Conservation (phyloP, 2,888 invertebrate species). For the Cistogaster globosa region DNA sequence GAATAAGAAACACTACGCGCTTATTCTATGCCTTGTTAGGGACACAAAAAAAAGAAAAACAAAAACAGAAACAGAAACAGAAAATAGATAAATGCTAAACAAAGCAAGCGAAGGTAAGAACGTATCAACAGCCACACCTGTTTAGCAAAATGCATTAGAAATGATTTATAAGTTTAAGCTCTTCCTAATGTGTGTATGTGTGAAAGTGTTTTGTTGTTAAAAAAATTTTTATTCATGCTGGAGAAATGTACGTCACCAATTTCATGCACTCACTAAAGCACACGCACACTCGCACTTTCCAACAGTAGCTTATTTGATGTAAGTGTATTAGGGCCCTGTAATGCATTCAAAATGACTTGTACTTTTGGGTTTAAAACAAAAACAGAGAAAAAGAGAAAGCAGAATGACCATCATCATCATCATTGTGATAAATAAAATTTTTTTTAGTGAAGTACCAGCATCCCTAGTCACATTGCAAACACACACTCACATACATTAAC, state of each 20-base stretch:
- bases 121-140: conserved; percentile 66
- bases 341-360: conserved; percentile 51
- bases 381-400: conserved; percentile 47
- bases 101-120: conserved; percentile 3
- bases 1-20: background rate
- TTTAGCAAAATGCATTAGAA: conserved; percentile 49
- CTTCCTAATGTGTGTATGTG: background rate
- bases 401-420: conserved; percentile 68
- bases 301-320: background rate
- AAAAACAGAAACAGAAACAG: background rate
- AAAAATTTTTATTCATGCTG: conserved; percentile 9
- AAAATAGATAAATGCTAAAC: background rate
- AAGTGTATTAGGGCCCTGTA: background rate
- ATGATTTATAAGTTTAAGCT: conserved; percentile 28
- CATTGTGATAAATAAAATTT: conserved; percentile 32
- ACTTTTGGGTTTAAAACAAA: conserved; percentile 48
- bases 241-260: conserved; percentile 23
- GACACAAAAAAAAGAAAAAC: conserved; percentile 5
- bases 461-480: conserved; percentile 2
- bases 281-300: conserved; percentile 1
- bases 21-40: conserved; percentile 11
- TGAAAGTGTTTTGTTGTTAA: background rate
- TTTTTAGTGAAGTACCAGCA: conserved; percentile 6
- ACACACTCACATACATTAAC: conserved; percentile 9
- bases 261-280: conserved; percentile 9